These are phyloP conservation scores for Drosophila nr. perissopoda DNA, from an alignment of 2,888 invertebrate species.

Conservation along the genomic window DNA sequence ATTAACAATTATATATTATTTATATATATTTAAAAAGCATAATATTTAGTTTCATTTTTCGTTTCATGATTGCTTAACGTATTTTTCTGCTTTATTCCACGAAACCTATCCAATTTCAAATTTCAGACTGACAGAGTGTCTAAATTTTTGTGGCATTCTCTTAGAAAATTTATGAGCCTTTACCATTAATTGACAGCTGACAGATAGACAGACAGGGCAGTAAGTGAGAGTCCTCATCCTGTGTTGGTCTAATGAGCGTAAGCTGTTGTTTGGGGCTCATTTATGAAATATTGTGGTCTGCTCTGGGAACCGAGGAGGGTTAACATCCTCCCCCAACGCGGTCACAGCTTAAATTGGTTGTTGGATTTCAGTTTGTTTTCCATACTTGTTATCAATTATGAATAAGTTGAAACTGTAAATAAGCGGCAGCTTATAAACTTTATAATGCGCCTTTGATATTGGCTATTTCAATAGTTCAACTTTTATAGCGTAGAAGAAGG, in stretches of 20 bases:
- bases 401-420: neutral
- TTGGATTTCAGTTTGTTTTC: neutral
- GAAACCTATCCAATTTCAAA: neutral
- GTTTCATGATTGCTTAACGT: neutral
- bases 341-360: neutral
- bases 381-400: neutral
- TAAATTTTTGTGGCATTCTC: neutral
- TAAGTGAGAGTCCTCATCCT: neutral
- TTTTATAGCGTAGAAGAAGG: neutral
- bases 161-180: neutral
- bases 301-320: neutral
- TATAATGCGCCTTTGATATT: neutral
- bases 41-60: neutral
- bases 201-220: neutral
- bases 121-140: neutral
- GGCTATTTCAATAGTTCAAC: neutral
- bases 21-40: neutral
- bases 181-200: neutral
- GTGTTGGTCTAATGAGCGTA: neutral
- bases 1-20: neutral
- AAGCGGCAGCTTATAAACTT: neutral
- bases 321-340: neutral
- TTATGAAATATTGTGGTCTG: neutral
- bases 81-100: neutral
- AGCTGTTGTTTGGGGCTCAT: constrained; percentile 3